These are phyloP conservation scores for Drepana falcataria DNA, from an alignment of 2,888 invertebrate genomes.

Conservation along the genomic window DNA sequence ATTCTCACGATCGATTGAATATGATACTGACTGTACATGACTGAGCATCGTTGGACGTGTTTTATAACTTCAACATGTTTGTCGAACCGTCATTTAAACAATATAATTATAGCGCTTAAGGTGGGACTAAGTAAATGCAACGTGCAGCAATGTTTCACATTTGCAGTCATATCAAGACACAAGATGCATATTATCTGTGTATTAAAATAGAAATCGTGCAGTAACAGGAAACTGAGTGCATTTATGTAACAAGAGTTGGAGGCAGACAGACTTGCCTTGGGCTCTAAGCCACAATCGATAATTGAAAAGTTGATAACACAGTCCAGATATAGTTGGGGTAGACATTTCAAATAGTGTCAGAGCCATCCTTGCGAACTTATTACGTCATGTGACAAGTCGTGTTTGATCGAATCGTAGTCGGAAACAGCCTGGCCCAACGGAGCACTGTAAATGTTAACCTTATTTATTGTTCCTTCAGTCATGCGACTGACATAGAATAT, in stretches of 20 bases:
- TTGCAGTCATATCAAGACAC: background rate
- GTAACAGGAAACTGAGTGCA: constrained; percentile 46
- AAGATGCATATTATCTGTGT: background rate
- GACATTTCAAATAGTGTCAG: background rate
- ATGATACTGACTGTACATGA: constrained; percentile 22
- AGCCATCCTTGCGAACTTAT: background rate
- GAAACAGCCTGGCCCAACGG: too few species aligned
- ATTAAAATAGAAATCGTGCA: background rate
- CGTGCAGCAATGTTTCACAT: too few species aligned
- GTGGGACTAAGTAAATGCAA: too few species aligned
- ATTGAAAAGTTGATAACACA: constrained; percentile 5
- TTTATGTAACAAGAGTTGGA: constrained; percentile 35
- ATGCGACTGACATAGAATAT: too few species aligned
- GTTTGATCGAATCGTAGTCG: too few species aligned
- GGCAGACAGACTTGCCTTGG: constrained; percentile 7
- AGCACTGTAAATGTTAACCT: too few species aligned
- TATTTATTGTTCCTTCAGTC: too few species aligned
- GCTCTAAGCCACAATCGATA: constrained; percentile 11
- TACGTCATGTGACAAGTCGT: too few species aligned
- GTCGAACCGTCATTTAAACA: too few species aligned
- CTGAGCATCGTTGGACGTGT: constrained; percentile 21
- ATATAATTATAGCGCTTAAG: too few species aligned
- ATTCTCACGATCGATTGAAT: constrained; percentile 42
- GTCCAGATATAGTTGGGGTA: background rate
- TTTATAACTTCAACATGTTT: constrained; percentile 13